These are phyloP conservation scores for Eupeodes luniger DNA, from an alignment of 2,888 invertebrate genomes.

Conservation along the genomic window DNA sequence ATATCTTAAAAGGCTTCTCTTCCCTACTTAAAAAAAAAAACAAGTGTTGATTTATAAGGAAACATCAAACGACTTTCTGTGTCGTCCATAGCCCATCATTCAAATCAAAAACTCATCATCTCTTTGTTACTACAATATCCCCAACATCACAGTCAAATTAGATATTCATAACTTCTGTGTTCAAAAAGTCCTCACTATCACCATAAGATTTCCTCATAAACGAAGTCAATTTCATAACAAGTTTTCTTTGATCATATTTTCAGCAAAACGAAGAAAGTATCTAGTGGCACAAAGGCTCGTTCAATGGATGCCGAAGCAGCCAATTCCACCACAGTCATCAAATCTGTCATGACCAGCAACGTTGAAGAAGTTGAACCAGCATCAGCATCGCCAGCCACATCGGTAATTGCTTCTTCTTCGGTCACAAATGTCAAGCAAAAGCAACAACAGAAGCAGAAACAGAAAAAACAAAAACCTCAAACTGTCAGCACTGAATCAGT, in stretches of 20 bases:
- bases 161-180: no score
- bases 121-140: no score
- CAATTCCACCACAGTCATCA: not conserved
- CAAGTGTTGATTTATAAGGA: no score
- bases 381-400: conserved; percentile 27
- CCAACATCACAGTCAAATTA: no score
- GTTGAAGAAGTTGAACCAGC: conserved; percentile 80
- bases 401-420: conserved; percentile 79
- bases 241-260: conserved; percentile 25
- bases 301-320: conserved; percentile 78
- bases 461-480: conserved; percentile 79
- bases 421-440: conserved; percentile 77
- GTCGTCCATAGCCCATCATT: no score
- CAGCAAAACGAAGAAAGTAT: conserved; percentile 71
- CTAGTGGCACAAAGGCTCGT: conserved; percentile 50
- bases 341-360: not conserved
- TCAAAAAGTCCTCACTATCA: no score
- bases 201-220: no score
- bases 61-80: no score
- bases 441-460: conserved; percentile 78
- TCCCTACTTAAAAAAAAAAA: no score
- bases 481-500: conserved; percentile 74
- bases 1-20: no score
- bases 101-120: no score
- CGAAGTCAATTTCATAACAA: not conserved